Evolutionary conservation across 1,140 invertebrate genomes (phyloP), one percentile per base, ranked within the genome.

Genomic region (Drosophila punjabiensis): DNA sequence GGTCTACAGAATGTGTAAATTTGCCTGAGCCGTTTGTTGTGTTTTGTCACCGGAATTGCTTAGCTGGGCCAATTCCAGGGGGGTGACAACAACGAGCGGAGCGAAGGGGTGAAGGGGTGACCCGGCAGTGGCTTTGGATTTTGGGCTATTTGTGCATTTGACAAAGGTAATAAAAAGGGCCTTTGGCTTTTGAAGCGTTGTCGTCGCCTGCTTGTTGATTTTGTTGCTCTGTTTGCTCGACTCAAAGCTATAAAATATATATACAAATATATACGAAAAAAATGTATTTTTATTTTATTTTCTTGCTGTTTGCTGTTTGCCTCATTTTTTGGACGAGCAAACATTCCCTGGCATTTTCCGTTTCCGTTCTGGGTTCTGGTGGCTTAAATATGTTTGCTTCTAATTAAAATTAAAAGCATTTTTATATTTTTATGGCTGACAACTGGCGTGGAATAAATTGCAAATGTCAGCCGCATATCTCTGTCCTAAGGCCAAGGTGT

Each of bases 101-200:
- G n/a, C n/a, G n/a, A n/a, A n/a, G n/a, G n/a, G n/a, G 32, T 14
- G 35, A 43, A 56, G 35, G 35, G 69, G 60, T 65, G 45, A 56
- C 61, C 59, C 56, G 52, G 76, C 45, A 58, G 76, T 74, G 63
- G 58, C 52, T 87, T 70, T 74, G 84, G 76, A 83, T 88, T 88
- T 78, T 87, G 48, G 79, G 84, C 86, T 88, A 89, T 88, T 89
- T 88, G 86, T 88, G 85, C 79, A 86, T 88, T 90, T 88, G 85
- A 89, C 85, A 88, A 88, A 88, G 85, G 81, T 88, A 88, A 88
- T 88, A 90, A 88, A 88, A 90, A 75, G 79, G 78, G 71, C 81
- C 62, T 85, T 90, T 85, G 86, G 81, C 81, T 86, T 86, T 88
- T 76, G 83, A 76, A 76, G 71, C 75, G 69, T 48, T 61, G 69